Percentiles rank a stretch among this genome's conserved stretches.
Evolutionary conservation across 2,797 vertebrate species (phyloP).

Genomic region (Syngnathus acus): DNA sequence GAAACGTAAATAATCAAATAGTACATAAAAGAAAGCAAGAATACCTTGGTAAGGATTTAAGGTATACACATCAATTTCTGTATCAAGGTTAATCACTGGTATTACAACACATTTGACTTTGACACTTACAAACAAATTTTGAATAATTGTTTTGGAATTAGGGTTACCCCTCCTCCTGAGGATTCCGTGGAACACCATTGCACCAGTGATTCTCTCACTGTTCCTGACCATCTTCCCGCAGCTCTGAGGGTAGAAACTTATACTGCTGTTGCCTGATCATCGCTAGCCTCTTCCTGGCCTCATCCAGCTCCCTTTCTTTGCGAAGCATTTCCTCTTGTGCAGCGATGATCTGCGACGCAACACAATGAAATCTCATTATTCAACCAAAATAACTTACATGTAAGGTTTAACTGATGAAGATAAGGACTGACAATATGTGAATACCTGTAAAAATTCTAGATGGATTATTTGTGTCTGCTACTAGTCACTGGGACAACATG

Average conservation of each 20-base stretch:
- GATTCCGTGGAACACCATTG: constrained; percentile 22
- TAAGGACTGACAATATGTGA: too few relatives aligned
- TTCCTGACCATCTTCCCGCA: constrained; percentile 85
- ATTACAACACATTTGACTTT: not conserved
- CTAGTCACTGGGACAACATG: too few relatives aligned
- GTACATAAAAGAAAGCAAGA: not conserved
- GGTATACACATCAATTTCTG: constrained; percentile 4
- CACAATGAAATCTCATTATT: too few relatives aligned
- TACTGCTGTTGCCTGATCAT: constrained; percentile 96
- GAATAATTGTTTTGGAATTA: constrained; percentile 21
- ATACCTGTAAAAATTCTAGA: too few relatives aligned
- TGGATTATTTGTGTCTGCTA: too few relatives aligned
- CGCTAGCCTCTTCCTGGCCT: constrained; percentile 89
- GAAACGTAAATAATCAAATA: not conserved
- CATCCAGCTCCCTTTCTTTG: constrained; percentile 91
- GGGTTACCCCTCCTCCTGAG: constrained; percentile 28
- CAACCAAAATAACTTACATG: too few relatives aligned
- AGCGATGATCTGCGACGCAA: constrained; percentile 81
- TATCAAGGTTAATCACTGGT: not conserved
- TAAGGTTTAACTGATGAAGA: too few relatives aligned
- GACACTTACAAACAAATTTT: not conserved
- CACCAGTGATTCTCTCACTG: constrained; percentile 49
- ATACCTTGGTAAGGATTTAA: not conserved
- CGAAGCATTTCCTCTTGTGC: constrained; percentile 98
- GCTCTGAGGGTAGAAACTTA: constrained; percentile 92